Conservation (phyloP, 1,140 invertebrate species). For the Magallana angulata region DNA sequence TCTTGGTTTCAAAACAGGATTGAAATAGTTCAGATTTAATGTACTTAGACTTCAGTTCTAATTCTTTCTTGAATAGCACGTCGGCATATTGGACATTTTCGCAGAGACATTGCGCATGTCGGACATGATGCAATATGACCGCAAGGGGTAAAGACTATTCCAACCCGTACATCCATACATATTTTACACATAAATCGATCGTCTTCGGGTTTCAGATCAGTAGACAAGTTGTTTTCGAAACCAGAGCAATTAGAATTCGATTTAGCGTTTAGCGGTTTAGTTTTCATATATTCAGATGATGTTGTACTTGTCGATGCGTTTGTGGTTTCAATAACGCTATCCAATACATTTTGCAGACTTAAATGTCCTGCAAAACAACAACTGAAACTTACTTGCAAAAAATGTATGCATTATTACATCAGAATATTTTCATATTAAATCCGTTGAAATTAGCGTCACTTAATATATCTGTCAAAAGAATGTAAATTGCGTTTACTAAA, state of each 20-base stretch:
- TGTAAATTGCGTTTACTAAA: too few species aligned
- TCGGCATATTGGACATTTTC: slow-evolving; percentile 89
- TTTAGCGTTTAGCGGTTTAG: not conserved
- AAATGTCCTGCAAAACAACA: not conserved
- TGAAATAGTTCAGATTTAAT: too few species aligned
- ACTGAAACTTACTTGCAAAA: not conserved
- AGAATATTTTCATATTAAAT: too few species aligned
- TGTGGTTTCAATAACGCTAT: not conserved
- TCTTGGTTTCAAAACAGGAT: too few species aligned
- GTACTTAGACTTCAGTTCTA: not conserved
- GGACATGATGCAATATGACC: slow-evolving; percentile 91
- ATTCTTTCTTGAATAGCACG: not conserved
- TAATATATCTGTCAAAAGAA: too few species aligned
- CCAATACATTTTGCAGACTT: not conserved
- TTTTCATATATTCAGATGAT: too few species aligned
- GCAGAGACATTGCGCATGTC: slow-evolving; percentile 88
- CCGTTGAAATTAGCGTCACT: too few species aligned
- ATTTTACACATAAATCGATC: slow-evolving; percentile 93
- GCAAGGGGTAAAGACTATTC: slow-evolving; percentile 92
- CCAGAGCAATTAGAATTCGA: not conserved
- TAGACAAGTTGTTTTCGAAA: not conserved
- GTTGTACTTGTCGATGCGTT: not conserved
- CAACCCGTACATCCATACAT: slow-evolving; percentile 92
- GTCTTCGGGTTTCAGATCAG: slow-evolving; percentile 83
- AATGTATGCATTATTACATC: too few species aligned